Base-by-base conservation (phyloP, 2,888 invertebrate species). In the Matsumyia berberina region DNA sequence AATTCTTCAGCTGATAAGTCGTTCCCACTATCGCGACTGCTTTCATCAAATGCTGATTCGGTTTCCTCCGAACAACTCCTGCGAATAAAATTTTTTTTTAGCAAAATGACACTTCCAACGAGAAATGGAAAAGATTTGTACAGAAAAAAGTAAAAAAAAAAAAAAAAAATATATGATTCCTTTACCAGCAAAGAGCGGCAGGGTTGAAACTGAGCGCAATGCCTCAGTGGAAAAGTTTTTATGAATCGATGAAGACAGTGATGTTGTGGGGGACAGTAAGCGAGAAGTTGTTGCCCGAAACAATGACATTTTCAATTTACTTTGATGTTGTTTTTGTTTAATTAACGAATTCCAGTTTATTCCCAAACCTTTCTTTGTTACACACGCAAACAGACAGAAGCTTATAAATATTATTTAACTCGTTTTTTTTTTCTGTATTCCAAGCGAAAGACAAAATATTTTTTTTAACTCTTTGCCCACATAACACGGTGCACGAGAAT, bases 281-380 rank as follows among this genome's bases (percentile, higher is more conserved):
- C 83, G 83, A 42, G 67, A 69, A 29, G 76, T 58, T 55, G 67
- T 79, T 39, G 51, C 69, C 31, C 83, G 83, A 83, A 83, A 83
- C 5, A 83, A 33, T 64, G 83, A 83, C 83, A 83, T 83, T 49
- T 79, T 73, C 67, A 33, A 57, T 31, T 53, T 29, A 17, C 3
- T 72, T 72, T 44, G 42, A 11, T n/a, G 19, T 51, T 49, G 1
- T 6, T 57, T 72, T 44, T 31, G 39, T 58, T 33, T 35, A 37
- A 39, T 17, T 12, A 49, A 49, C 17, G 8, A 66, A 24, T 57
- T 42, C 4, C 4, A 24, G 4, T 24, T 24, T 24, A 24, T 42
- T 31, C 24, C 17, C 42, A 12, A 51, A 62, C 42, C 55, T 44
- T 39, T 15, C 8, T 62, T 62, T 42, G 6, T 51, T 53, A 73